Base-by-base conservation (phyloP, 2,113 vertebrate species). In the Megaleporinus macrocephalus region DNA sequence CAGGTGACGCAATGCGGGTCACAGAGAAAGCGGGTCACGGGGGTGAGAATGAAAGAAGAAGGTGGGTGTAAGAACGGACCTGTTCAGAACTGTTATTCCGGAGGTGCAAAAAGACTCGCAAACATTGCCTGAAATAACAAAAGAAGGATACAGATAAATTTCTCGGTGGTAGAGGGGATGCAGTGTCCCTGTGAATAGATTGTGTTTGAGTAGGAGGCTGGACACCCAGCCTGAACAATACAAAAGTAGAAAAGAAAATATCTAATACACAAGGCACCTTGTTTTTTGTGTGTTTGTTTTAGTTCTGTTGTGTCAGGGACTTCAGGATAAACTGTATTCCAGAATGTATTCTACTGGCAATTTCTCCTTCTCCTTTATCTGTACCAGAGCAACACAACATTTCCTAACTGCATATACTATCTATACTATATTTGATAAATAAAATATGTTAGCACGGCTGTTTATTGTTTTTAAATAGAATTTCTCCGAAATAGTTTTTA, bases 1-100 rank as follows among this genome's bases (percentile, higher is more conserved):
- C 36, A 44, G 33, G 10, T 41, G 33, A 44, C 3, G 41, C 33
- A 33, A 68, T 11, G 30, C 18, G n/a, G 29, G 29, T 68, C 20
- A 44, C 7, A n/a, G 36, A 44, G 66, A 41, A 70, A 70, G 24
- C 33, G 4, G 65, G 66, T 24, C 66, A 68, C 30, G 22, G 66
- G 65, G 66, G 66, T 41, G 36, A 70, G 36, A 70, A 70, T 70
- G 66, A 70, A 70, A 70, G 29, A 69, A 69, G 36, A 70, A 44
- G 66, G 66, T 70, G 66, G 66, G 66, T 70, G 66, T 70, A 44
- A 44, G 66, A 70, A 41, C 15, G 22, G 33, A 44, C 66, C 36
- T 70, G 66, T 70, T 70, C 66, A 44, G 66, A 41, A 41, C 66
- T n/a, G 66, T 14, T 44, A 14, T 44, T 70, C 66, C 5, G 36